Conservation (phyloP, 2,113 vertebrate genomes). For the cat (Felis catus) region DNA sequence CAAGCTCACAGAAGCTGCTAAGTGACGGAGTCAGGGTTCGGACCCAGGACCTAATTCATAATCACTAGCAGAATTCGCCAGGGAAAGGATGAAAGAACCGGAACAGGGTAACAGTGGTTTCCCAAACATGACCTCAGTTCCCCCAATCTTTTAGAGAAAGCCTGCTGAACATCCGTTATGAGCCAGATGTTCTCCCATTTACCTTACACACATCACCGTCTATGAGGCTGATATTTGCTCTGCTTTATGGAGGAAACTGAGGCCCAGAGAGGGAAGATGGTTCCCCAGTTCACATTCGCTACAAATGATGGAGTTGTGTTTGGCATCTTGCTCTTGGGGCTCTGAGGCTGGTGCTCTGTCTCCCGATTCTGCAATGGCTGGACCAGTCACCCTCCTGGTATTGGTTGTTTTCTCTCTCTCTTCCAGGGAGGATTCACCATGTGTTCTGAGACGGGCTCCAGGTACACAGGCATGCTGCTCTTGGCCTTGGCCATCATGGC, state of each 20-base stretch:
- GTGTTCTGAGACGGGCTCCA: constrained; percentile 78
- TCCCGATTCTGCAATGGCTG: neutral
- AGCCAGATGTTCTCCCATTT: neutral
- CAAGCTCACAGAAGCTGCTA: neutral
- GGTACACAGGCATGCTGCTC: constrained; percentile 73
- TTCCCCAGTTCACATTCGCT: neutral
- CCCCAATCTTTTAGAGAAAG: neutral
- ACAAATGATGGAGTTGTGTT: neutral
- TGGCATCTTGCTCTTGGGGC: neutral
- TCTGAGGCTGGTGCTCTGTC: neutral
- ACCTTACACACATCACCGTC: neutral
- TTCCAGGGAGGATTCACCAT: constrained; percentile 64
- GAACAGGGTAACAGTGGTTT: neutral
- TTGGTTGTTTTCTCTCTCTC: neutral
- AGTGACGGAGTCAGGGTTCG: neutral
- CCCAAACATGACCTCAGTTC: neutral
- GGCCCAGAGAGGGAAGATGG: neutral
- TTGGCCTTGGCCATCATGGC: constrained; percentile 79
- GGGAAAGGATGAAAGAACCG: neutral
- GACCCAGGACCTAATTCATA: neutral
- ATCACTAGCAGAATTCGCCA: neutral
- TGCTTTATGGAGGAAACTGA: neutral
- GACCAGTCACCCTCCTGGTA: neutral
- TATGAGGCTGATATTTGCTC: neutral
- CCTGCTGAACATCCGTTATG: neutral